Base-by-base conservation (phyloP, 2,888 invertebrate genomes). In the Myopa tessellatipennis region DNA sequence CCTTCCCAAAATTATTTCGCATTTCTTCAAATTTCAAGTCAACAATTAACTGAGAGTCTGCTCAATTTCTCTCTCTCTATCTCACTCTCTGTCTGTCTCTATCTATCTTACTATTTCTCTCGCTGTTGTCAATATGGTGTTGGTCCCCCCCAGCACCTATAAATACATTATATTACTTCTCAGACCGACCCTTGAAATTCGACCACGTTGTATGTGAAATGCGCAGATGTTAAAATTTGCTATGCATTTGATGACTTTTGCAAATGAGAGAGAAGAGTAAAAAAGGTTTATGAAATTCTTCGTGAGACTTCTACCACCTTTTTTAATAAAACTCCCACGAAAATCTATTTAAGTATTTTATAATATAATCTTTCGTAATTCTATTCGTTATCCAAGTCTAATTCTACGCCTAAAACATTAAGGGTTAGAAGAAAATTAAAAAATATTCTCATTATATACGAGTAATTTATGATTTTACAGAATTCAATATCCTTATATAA, bases 141-240 rank as follows among this genome's bases (percentile, higher is more conserved):
- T 68, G 55, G 45, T 50, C 50, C 8, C 1, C 1, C 14, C 50
- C 10, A 8, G 50, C 14, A 50, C 8, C 10, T 8, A 2, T 50
- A 10, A 10, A 50, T 50, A 10, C 50, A 50, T 26, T 26, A 26
- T 26, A 26, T 26, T 26, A 55, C 14, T 6, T n/a, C n/a, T 55
- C 55, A 55, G 55, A 55, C 16, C 58, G 71, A 71, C 38, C 65
- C 63, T 74, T 74, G 65, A 5, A 65, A 45, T 63, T 74, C 18
- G n/a, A 40, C 40, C 58, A 36, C 6, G 65, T 52, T 52, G 65
- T n/a, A 65, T 65, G 70, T 36, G 65, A 34, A 74, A 74, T 74
- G 74, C 74, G 74, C 74, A 74, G 74, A 50, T 65, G 74, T 74
- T 74, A 45, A 78, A 71, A 78, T 74, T 6, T 38, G 52, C 60